phyloP scores from a whole-genome alignment of 1,140 invertebrate species.

The Coptotermes formosanus region DNA sequence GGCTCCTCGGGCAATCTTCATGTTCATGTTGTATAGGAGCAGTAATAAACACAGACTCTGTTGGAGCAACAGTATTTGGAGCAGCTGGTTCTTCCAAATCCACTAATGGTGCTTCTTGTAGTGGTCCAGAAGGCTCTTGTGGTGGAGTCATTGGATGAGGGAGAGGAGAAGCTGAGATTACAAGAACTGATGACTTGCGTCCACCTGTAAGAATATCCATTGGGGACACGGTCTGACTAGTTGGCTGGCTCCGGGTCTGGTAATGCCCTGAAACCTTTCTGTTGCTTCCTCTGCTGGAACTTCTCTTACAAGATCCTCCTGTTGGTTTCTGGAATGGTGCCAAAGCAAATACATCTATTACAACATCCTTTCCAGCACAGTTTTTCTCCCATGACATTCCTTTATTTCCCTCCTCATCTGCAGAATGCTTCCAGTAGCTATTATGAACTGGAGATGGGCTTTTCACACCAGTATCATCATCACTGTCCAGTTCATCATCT shows the following conservation, averaged over 20 bases:
- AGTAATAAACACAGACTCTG: neutral
- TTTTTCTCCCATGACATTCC: neutral
- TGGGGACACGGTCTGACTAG: constrained; percentile 40
- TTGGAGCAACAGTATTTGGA: neutral
- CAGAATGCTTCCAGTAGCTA: too few relatives aligned
- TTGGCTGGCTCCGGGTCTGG: constrained; percentile 39
- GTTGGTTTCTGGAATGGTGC: constrained; percentile 66
- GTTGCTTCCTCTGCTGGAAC: constrained; percentile 20
- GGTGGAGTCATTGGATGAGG: constrained; percentile 15
- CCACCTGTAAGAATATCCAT: constrained; percentile 35
- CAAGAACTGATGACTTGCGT: constrained; percentile 34
- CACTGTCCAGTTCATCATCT: constrained; percentile 75
- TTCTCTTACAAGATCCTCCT: constrained; percentile 17
- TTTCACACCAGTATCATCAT: constrained; percentile 48
- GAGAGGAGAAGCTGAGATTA: constrained; percentile 33
- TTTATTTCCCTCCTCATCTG: constrained; percentile 36
- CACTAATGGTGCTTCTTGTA: constrained; percentile 23
- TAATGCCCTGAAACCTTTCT: constrained; percentile 25
- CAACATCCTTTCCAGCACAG: neutral
- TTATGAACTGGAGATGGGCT: constrained; percentile 2
- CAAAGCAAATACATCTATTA: constrained; percentile 68
- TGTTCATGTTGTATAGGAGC: neutral
- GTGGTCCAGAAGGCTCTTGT: constrained; percentile 29
- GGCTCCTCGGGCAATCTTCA: neutral
- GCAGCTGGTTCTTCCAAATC: constrained; percentile 17